Evolutionary conservation across 2,797 vertebrate species (phyloP).

Genomic region (Acanthis flammea): DNA sequence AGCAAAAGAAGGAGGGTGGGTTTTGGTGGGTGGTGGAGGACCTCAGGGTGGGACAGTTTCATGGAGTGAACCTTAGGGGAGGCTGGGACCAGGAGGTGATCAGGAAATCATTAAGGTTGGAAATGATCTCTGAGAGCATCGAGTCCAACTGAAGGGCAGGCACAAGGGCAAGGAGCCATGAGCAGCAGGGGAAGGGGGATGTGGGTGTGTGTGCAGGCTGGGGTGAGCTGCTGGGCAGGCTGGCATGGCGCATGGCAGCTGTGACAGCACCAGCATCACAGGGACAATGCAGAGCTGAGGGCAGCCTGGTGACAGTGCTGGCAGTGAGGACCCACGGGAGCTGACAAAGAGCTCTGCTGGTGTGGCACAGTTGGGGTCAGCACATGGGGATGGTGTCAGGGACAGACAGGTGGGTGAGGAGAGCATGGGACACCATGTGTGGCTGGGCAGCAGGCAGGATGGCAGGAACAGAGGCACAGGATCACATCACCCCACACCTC

Average conservation of each 20-base stretch:
- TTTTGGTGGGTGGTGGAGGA: background rate
- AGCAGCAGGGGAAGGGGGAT: background rate
- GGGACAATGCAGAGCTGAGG: background rate
- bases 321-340: rapidly evolving
- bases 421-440: background rate
- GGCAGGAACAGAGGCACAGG: background rate
- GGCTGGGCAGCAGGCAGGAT: background rate
- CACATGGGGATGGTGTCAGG: background rate
- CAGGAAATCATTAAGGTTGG: background rate
- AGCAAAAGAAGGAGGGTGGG: background rate
- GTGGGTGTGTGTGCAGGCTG: background rate
- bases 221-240: background rate
- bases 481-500: background rate
- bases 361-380: background rate
- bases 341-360: background rate
- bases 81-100: background rate
- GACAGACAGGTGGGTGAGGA: background rate
- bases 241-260: background rate
- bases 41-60: background rate
- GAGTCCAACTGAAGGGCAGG: rapidly evolving
- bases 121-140: background rate
- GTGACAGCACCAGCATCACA: background rate
- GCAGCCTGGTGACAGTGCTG: background rate
- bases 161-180: background rate
- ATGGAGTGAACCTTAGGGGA: background rate